Percentiles rank a stretch among this genome's conserved stretches.
These are phyloP conservation scores for Apteryx mantelli DNA, from an alignment of 2,113 vertebrate species.

Conservation along the genomic window DNA sequence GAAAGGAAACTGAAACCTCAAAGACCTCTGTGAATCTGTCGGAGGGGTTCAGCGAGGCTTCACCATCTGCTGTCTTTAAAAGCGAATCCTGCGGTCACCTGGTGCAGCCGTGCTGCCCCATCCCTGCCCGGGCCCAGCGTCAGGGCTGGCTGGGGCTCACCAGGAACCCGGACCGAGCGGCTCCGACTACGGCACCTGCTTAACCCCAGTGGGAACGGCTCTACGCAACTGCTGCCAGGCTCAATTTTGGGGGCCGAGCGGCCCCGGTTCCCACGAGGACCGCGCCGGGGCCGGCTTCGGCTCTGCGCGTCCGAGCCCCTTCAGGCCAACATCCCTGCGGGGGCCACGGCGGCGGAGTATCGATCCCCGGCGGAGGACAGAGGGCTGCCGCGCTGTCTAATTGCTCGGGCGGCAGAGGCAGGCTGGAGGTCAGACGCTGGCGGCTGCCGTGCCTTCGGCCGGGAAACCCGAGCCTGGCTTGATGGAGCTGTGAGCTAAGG, in stretches of 20 bases:
- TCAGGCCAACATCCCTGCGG: accelerated
- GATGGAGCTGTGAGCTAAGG: slow-evolving; percentile 14
- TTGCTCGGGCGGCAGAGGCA: neutral
- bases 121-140: no score
- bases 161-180: no score
- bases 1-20: no score
- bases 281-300: neutral
- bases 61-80: no score
- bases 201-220: neutral
- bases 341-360: neutral
- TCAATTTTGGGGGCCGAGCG: neutral
- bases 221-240: neutral
- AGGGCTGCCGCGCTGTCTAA: neutral
- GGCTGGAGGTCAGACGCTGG: neutral
- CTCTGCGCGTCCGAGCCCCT: neutral
- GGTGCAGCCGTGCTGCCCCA: no score
- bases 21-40: no score
- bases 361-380: neutral
- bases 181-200: no score
- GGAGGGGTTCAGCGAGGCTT: no score
- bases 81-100: no score
- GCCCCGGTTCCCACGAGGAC: neutral
- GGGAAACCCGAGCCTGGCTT: slow-evolving; percentile 30
- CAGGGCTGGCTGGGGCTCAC: no score
- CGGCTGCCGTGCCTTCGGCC: slow-evolving; percentile 18